Conservation (phyloP, 2,113 vertebrate species). For the Rhombomys opimus region DNA sequence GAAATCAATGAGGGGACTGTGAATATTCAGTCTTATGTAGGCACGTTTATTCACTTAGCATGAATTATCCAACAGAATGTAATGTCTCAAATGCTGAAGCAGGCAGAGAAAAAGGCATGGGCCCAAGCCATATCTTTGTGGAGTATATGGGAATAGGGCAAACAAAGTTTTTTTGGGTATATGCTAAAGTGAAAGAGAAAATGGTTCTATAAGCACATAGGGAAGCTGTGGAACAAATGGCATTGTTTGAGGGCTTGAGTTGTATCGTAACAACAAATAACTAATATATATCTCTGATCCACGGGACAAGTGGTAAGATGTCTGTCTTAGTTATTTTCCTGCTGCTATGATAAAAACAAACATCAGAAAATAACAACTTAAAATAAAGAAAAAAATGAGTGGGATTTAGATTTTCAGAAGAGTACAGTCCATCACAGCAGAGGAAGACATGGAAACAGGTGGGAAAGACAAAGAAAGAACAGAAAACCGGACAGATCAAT, state of each 20-base stretch:
- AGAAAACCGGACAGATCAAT: neutral
- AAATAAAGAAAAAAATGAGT: neutral
- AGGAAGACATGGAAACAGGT: neutral
- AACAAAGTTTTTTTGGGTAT: accelerated
- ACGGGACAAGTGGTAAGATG: neutral
- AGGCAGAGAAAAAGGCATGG: no score
- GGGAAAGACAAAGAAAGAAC: neutral
- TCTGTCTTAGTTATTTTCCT: neutral
- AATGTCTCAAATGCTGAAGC: neutral
- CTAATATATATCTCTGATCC: neutral
- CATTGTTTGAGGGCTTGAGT: neutral
- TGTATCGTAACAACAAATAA: neutral
- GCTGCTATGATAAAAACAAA: neutral
- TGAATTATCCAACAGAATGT: neutral
- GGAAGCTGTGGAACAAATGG: neutral
- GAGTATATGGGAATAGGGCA: neutral
- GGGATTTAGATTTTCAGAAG: neutral
- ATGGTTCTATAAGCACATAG: accelerated
- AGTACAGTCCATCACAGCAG: no score
- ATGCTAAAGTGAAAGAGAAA: neutral
- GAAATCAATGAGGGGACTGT: no score
- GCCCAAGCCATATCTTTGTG: neutral
- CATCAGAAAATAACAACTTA: neutral
- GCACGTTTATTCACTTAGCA: neutral
- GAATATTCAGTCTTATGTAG: accelerated